phyloP scores from a whole-genome alignment of 1,140 invertebrate genomes.

The Lasaia peninsularis region DNA sequence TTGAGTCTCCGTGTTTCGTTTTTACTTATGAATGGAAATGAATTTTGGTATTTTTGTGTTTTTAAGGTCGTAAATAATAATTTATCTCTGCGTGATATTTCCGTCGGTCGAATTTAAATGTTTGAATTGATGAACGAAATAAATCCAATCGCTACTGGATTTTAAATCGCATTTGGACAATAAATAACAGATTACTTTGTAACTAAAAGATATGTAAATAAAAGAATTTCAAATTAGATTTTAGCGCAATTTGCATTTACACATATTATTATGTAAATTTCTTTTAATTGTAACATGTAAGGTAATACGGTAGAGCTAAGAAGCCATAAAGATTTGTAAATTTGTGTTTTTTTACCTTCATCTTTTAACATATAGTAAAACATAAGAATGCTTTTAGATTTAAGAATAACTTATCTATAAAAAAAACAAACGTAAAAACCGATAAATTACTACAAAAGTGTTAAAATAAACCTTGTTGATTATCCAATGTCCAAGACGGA shows the following conservation, averaged over 20 bases:
- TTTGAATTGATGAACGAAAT: slow-evolving; percentile 49
- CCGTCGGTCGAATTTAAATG: slow-evolving; percentile 64
- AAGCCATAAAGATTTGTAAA: no score
- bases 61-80: slow-evolving; percentile 72
- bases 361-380: no score
- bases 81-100: slow-evolving; percentile 72
- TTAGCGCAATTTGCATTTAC: slow-evolving; percentile 5
- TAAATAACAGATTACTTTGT: slow-evolving; percentile 34
- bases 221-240: slow-evolving; percentile 17
- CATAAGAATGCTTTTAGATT: no score
- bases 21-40: slow-evolving; percentile 74
- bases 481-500: no score
- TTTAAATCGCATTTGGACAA: slow-evolving; percentile 47
- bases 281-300: slow-evolving; percentile 7
- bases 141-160: slow-evolving; percentile 59
- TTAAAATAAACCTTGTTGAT: no score
- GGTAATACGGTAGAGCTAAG: not conserved
- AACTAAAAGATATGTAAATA: slow-evolving; percentile 32
- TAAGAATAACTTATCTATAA: no score
- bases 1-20: slow-evolving; percentile 44
- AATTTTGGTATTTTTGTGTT: slow-evolving; percentile 71
- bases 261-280: not conserved
- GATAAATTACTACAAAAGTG: no score
- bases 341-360: no score
- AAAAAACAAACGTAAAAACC: no score